phyloP scores from a whole-genome alignment of 1,140 invertebrate genomes.

The Drosophila auraria region DNA sequence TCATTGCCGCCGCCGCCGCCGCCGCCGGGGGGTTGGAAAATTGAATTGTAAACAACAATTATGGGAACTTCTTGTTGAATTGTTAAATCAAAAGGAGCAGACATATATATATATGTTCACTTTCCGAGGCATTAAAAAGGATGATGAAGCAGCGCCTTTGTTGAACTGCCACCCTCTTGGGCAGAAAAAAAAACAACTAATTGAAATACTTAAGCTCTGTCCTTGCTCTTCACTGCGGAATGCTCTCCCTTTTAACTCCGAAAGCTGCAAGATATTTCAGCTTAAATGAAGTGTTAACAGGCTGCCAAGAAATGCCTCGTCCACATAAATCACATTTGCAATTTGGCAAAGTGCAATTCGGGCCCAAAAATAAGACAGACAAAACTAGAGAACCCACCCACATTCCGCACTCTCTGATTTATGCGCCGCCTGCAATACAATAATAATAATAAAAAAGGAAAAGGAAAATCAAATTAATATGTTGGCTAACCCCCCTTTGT shows the following conservation, averaged over 20 bases:
- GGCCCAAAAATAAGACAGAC: neutral
- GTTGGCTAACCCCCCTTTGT: constrained; percentile 26
- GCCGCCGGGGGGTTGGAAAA: constrained; percentile 16
- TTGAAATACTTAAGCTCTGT: constrained; percentile 36
- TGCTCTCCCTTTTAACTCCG: constrained; percentile 5
- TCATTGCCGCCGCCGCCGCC: constrained; percentile 1
- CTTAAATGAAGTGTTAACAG: constrained; percentile 75
- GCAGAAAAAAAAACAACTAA: constrained; percentile 5
- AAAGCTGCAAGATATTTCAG: constrained; percentile 30
- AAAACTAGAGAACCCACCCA: constrained; percentile 17
- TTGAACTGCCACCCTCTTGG: neutral
- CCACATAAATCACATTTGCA: constrained; percentile 71
- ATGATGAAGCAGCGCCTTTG: neutral
- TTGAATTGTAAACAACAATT: constrained; percentile 76
- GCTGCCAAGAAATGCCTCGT: constrained; percentile 43
- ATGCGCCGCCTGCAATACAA: constrained; percentile 53
- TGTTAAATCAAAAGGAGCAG: neutral
- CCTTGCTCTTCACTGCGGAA: neutral
- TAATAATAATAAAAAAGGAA: constrained; percentile 12
- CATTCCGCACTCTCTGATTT: constrained; percentile 56
- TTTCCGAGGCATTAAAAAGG: neutral
- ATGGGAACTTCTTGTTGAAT: constrained; percentile 44
- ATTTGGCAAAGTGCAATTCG: constrained; percentile 72
- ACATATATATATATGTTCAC: neutral
- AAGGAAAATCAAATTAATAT: constrained; percentile 50